phyloP scores from a whole-genome alignment of 92 coral and sea anemone species.

The Ricordea florida region DNA sequence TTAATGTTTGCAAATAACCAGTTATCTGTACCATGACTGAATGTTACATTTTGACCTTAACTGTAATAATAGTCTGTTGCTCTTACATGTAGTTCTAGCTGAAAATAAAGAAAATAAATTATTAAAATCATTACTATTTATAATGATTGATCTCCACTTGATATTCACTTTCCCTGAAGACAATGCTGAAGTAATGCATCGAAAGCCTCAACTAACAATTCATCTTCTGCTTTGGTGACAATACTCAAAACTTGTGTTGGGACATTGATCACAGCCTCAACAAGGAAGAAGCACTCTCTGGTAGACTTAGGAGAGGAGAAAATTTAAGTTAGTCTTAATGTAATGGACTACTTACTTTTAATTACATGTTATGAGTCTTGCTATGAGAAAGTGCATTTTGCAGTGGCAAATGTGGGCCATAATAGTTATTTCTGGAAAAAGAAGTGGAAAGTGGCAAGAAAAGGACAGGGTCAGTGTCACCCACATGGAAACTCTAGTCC shows the following conservation, averaged over 20 bases:
- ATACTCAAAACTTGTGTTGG: slow-evolving; percentile 62
- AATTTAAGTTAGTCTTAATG: too few relatives aligned
- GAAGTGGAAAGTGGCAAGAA: too few relatives aligned
- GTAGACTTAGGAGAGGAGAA: slow-evolving; percentile 23
- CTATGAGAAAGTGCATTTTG: not conserved
- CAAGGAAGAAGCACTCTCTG: slow-evolving; percentile 57
- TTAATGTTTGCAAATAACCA: too few relatives aligned
- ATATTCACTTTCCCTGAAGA: slow-evolving; percentile 58
- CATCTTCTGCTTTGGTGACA: slow-evolving; percentile 70
- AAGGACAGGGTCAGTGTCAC: too few relatives aligned
- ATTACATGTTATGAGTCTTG: not conserved
- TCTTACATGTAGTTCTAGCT: too few relatives aligned
- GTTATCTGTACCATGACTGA: too few relatives aligned
- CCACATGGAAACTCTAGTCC: too few relatives aligned
- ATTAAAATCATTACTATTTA: not conserved
- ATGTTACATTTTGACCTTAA: too few relatives aligned
- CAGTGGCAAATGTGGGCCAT: too few relatives aligned
- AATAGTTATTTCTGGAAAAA: too few relatives aligned
- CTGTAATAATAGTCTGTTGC: too few relatives aligned
- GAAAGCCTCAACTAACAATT: slow-evolving; percentile 52
- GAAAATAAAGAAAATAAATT: too few relatives aligned
- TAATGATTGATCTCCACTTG: not conserved
- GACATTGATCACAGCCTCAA: slow-evolving; percentile 76
- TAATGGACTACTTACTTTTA: not conserved
- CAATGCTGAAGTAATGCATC: slow-evolving; percentile 60